Evolutionary conservation across 2,113 vertebrate species (phyloP).

Genomic region (Trichomycterus rosablanca): DNA sequence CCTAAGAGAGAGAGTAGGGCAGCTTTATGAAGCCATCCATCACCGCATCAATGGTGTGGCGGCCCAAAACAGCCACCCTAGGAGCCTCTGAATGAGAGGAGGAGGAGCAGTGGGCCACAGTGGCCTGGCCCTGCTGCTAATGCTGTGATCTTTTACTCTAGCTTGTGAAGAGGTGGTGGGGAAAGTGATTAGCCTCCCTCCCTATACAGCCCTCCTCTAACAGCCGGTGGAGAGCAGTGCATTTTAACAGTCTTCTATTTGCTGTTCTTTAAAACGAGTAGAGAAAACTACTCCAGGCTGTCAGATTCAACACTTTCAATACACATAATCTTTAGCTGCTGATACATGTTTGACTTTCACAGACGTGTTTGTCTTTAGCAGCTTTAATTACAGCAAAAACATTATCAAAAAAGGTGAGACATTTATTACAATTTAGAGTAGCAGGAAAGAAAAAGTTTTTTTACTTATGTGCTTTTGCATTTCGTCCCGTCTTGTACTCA

Average conservation of each 20-base stretch:
- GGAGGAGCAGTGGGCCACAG: slow-evolving; percentile 48
- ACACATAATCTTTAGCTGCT: slow-evolving; percentile 27
- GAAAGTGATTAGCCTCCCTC: slow-evolving; percentile 68
- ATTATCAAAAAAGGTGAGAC: no score
- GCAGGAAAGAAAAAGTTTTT: no score
- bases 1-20: slow-evolving; percentile 42
- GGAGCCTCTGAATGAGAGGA: slow-evolving; percentile 54
- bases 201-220: slow-evolving; percentile 41
- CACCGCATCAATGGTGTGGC: slow-evolving; percentile 63
- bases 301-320: slow-evolving; percentile 13
- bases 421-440: not conserved
- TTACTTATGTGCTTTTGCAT: not conserved
- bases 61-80: slow-evolving; percentile 57
- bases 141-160: slow-evolving; percentile 67
- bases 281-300: slow-evolving; percentile 26
- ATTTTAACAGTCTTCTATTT: slow-evolving; percentile 37
- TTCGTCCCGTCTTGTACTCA: slow-evolving; percentile 37
- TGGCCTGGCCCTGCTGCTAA: slow-evolving; percentile 55
- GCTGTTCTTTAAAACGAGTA: slow-evolving; percentile 40
- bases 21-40: slow-evolving; percentile 74
- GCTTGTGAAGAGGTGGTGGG: slow-evolving; percentile 63
- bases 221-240: slow-evolving; percentile 14
- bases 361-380: no score
- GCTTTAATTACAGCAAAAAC: no score
- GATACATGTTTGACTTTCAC: slow-evolving; percentile 7